phyloP scores from a whole-genome alignment of 1,140 invertebrate species.

The Lycorma delicatula region DNA sequence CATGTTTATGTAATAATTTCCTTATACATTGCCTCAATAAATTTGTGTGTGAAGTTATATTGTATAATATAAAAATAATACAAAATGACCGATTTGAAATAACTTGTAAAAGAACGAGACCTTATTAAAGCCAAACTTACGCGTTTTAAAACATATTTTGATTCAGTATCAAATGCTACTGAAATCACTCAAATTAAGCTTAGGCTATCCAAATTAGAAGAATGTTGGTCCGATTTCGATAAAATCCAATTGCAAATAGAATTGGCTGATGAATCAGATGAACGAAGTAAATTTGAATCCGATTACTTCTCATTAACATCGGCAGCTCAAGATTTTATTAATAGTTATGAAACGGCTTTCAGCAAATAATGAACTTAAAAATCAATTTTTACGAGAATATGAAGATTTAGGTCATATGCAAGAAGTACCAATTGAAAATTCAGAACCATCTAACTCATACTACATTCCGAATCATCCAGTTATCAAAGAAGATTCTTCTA shows the following conservation, averaged over 20 bases:
- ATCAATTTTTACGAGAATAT: conserved; percentile 35
- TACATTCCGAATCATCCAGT: conserved; percentile 36
- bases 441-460: conserved; percentile 3
- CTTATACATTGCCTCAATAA: not conserved
- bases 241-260: not conserved
- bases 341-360: not conserved
- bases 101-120: not conserved
- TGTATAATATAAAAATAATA: not conserved
- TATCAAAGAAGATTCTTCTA: conserved; percentile 23
- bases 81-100: not conserved
- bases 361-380: not conserved
- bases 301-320: not conserved
- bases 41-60: too few relatives aligned
- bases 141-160: not conserved
- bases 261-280: not conserved
- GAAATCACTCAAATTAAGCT: not conserved
- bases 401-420: conserved; percentile 33
- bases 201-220: not conserved
- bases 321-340: not conserved
- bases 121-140: not conserved
- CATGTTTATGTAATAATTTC: too few relatives aligned
- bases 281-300: not conserved
- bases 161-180: not conserved
- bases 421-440: not conserved
- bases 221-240: not conserved